Base-by-base conservation (phyloP, 2,113 vertebrate genomes). In the Tachysurus fulvidraco region DNA sequence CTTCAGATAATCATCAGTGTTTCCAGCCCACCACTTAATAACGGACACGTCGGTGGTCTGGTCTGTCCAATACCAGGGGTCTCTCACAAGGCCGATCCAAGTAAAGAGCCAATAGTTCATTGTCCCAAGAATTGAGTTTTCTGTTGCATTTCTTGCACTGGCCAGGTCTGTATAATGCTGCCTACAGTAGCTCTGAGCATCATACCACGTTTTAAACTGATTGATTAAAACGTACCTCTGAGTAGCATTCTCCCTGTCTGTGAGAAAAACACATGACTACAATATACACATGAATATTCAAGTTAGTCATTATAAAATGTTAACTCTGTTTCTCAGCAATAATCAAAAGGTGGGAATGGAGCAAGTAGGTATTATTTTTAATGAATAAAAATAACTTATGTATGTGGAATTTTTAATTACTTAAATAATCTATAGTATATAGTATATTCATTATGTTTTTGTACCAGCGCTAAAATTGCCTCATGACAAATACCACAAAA, bases 11-110 rank as follows among this genome's bases (percentile, higher is more conserved):
- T 50, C 46, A 21, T 71, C 7, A 44, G 30, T 1, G 1, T 21
- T 21, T 71, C 67, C 67, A 44, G 2, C 14, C 67, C 36, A 21
- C 67, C 67, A 71, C 0, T 44, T 21, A 71, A 71, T 81, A 23
- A 69, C 8, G 50, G 57, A 54, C 67, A 59, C 41, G 8, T 54
- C 19, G 12, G 25, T 59, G 19, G 46, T 83, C 16, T n/a, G 23
- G 64, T 88, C 87, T 25, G 87, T 85, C 87, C 87, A 88, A 60
- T 77, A 85, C 83, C 83, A 88, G 11, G 3, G 13, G 3, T 88
- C 71, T 85, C 87, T 78, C 9, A 2, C 73, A 2, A 83, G 28
- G 44, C 87, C 87, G 52, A 88, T 28, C 87, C 87, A 88, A 50
- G 17, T n/a, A n/a, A n/a, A n/a, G n/a, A n/a, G n/a, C n/a, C n/a